Conservation (phyloP, 2,113 vertebrate genomes). For the Pelodiscus sinensis region DNA sequence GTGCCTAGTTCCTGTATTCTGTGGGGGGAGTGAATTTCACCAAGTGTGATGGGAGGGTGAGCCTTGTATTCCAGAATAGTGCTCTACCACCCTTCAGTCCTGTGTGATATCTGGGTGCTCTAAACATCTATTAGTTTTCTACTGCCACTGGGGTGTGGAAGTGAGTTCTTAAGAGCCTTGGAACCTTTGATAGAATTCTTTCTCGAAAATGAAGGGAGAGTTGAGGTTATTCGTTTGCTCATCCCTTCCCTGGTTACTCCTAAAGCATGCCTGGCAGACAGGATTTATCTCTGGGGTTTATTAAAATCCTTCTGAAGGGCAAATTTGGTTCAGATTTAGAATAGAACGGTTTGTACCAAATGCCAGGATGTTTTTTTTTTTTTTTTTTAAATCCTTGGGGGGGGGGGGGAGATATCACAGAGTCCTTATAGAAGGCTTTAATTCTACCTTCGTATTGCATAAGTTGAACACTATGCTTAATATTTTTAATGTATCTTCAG, state of each 20-base stretch:
- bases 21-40: neutral
- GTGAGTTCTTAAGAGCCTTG: neutral
- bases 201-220: neutral
- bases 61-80: neutral
- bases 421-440: neutral
- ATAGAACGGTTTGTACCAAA: neutral
- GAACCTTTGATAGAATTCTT: neutral
- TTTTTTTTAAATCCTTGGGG: rapidly evolving
- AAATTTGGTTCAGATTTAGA: neutral
- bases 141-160: neutral
- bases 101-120: neutral
- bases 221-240: neutral
- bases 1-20: neutral
- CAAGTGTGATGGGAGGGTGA: neutral
- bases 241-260: neutral
- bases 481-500: neutral
- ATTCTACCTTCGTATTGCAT: neutral
- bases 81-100: neutral
- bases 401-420: neutral
- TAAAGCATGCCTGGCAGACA: neutral
- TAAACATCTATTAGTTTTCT: neutral
- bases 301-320: neutral
- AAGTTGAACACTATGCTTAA: neutral
- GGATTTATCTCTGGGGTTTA: neutral
- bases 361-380: neutral